These are phyloP conservation scores for Drosophila villosipedis DNA, from an alignment of 2,888 invertebrate species.

Conservation along the genomic window DNA sequence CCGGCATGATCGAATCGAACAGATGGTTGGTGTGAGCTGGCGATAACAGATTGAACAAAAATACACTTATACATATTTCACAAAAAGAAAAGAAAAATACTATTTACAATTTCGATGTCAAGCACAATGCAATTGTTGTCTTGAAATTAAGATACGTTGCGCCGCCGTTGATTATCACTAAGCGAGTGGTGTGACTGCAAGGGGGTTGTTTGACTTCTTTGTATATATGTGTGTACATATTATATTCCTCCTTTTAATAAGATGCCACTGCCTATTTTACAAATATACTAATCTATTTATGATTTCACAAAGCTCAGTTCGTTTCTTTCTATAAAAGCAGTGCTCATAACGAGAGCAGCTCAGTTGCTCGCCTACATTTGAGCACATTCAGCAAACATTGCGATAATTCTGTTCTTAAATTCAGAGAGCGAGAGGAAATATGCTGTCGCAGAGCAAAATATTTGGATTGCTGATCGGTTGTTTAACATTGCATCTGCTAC, in stretches of 20 bases:
- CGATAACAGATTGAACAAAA: constrained; percentile 21
- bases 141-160: constrained; percentile 20
- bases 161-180: constrained; percentile 54
- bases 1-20: constrained; percentile 27
- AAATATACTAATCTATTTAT: constrained; percentile 38
- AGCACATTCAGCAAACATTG: constrained; percentile 1
- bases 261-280: constrained; percentile 10
- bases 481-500: constrained; percentile 26
- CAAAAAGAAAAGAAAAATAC: constrained; percentile 5
- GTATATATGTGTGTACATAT: not conserved
- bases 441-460: constrained; percentile 38
- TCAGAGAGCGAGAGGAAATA: constrained; percentile 18
- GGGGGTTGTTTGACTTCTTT: not conserved
- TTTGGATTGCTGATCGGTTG: constrained; percentile 42
- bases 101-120: constrained; percentile 39
- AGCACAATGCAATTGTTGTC: constrained; percentile 45
- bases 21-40: constrained; percentile 56
- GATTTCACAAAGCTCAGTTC: constrained; percentile 8
- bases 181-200: constrained; percentile 10
- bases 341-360: constrained; percentile 25
- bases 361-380: constrained; percentile 31
- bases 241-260: not conserved
- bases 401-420: constrained; percentile 3
- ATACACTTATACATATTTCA: not conserved
- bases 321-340: constrained; percentile 48